Base-by-base conservation (phyloP, 2,888 invertebrate species). In the Cantharis nigra region DNA sequence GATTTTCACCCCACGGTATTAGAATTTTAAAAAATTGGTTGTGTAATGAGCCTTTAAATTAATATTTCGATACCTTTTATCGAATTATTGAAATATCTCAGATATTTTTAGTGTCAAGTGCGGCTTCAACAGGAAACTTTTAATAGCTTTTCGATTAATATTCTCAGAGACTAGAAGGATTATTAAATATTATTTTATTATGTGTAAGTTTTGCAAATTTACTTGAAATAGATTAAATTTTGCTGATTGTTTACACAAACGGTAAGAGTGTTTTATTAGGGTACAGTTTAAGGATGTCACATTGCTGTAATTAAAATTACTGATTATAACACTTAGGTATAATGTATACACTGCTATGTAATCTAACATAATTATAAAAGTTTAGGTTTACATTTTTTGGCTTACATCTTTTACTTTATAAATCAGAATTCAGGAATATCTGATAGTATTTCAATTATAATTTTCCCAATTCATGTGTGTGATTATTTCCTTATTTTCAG, bases 301-400 rank as follows among this genome's bases (percentile, higher is more conserved):
- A 70, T n/a, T 71, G 64, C 64, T 71, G 63, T 71, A 30, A 71
- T 71, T 71, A 71, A 71, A 71, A 63, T 71, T 71, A 71, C 18
- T 30, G 30, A 28, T 49, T 7, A 49, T n/a, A 49, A 33, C 33
- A 33, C 13, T 33, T 33, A 3, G 11, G n/a, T n/a, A n/a, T n/a
- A n/a, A 49, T n/a, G 49, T 49, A 5, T n/a, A n/a, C 33, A 33
- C 3, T 13, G 4, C 11, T 11, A 13, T 33, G 33, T 4, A 4
- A 33, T 33, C 4, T 33, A 11, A 33, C 13, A 13, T 33, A 33
- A 33, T 13, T 33, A 33, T 13, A 13, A 33, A 33, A 13, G 13
- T 33, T 33, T 33, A 0, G 3, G 13, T 33, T 33, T 13, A 3
- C 3, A 33, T 13, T 33, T 33, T 33, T 33, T 33, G 11, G 4